Base-by-base conservation (phyloP, 2,113 vertebrate species). In the Xenopus borealis region DNA sequence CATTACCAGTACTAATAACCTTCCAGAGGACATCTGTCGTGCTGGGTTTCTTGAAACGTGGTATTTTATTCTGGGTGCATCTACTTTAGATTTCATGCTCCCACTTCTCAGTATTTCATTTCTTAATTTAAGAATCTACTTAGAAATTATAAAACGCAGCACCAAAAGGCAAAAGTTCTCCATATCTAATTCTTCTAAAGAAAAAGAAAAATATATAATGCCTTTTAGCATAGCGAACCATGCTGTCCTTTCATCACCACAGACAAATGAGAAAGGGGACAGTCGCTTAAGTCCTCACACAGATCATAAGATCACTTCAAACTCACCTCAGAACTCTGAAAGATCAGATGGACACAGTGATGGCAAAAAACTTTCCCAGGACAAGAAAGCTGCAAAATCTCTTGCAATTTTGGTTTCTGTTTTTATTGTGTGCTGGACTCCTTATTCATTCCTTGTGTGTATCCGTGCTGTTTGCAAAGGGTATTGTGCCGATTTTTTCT, bases 121-220 rank as follows among this genome's bases (percentile, higher is more conserved):
- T 83, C 91, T 93, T 81, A 93, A 93, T 82, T 81, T 93, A 47
- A 90, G 91, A 85, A 93, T 93, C 79, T 93, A 93, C 84, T 81
- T 91, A 77, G 93, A 91, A 84, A 92, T 93, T 82, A 89, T 86
- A 30, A 85, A 79, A n/a, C 80, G 91, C 69, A 91, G 85, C 17
- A 66, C 9, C 33, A 66, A 66, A 12, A 73, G 10, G 8, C 5
- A 40, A 7, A 40, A 40, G 5, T 40, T 9, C 8, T 40, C 33
- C 33, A 40, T 40, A 40, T 40, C 8, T 40, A 40, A 9, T 40
- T 40, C 33, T 40, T 40, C 33, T 40, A 40, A 40, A 27, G 23
- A 27, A 40, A 40, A 40, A 40, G 33, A 1, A 40, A 40, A 40
- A 9, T 6, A 40, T 40, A 40, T 40, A 40, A 40, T 40, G 33